A percentile compares a stretch with the other conserved stretches of the same genome.
Conservation (phyloP, 2,113 vertebrate genomes). For the Serinus canaria region DNA sequence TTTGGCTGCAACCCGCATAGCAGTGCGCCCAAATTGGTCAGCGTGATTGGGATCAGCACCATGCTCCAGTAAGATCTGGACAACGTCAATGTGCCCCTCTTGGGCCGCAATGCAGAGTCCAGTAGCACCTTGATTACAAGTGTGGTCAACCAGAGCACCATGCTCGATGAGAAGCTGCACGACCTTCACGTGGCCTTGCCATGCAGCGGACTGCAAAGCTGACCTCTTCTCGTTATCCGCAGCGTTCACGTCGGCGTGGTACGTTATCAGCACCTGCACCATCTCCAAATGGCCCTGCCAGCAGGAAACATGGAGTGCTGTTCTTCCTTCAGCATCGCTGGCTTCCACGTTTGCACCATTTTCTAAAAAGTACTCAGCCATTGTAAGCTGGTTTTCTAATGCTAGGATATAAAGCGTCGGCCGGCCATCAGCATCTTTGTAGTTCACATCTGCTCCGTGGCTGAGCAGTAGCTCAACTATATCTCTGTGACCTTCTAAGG, state of each 20-base stretch:
- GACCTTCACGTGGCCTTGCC: constrained; percentile 93
- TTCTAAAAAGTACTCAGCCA: constrained; percentile 95
- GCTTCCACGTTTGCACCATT: constrained; percentile 94
- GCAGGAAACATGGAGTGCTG: constrained; percentile 95
- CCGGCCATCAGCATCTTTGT: constrained; percentile 93
- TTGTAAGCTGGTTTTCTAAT: constrained; percentile 94
- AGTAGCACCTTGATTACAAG: constrained; percentile 96
- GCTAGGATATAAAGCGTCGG: constrained; percentile 96
- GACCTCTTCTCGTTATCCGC: constrained; percentile 95
- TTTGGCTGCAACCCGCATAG: constrained; percentile 97
- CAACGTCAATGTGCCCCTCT: constrained; percentile 95
- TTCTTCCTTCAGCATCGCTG: constrained; percentile 91
- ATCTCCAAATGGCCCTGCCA: constrained; percentile 98
- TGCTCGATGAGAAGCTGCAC: constrained; percentile 92
- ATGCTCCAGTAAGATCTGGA: constrained; percentile 90
- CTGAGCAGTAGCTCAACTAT: constrained; percentile 91
- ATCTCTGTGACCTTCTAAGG: constrained; percentile 92
- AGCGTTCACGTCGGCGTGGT: constrained; percentile 89
- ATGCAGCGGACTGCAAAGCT: constrained; percentile 92
- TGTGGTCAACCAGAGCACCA: constrained; percentile 89
- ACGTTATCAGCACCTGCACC: constrained; percentile 90
- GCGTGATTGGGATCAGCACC: constrained; percentile 95
- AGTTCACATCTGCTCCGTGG: constrained; percentile 89
- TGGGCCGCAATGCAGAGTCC: constrained; percentile 96
- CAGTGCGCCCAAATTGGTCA: constrained; percentile 95